These are phyloP conservation scores for Xylocampa areola DNA, from an alignment of 2,888 invertebrate species.

Conservation along the genomic window DNA sequence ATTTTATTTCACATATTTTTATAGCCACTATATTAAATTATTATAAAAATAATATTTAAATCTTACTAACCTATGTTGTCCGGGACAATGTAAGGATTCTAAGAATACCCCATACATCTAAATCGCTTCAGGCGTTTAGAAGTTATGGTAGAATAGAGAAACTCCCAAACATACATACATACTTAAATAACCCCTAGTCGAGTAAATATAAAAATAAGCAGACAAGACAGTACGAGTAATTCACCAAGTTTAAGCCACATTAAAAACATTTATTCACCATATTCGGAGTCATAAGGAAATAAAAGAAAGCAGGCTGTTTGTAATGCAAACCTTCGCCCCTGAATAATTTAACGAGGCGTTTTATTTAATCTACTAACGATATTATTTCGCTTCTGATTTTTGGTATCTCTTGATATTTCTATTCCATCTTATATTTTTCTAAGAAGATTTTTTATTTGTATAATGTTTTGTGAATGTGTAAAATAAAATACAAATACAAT, in stretches of 20 bases:
- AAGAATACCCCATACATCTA: too few species aligned
- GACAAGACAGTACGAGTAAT: neutral
- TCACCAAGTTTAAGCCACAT: neutral
- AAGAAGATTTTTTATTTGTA: neutral
- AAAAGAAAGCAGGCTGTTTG: conserved; percentile 49
- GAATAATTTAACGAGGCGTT: conserved; percentile 60
- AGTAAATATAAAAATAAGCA: neutral
- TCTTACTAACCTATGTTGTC: too few species aligned
- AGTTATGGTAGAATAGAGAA: too few species aligned
- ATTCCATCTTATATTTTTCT: neutral
- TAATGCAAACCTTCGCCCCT: conserved; percentile 54
- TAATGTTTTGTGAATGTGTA: too few species aligned
- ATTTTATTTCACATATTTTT: too few species aligned
- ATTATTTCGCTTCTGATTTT: conserved; percentile 41
- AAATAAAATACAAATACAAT: too few species aligned
- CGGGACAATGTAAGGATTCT: too few species aligned
- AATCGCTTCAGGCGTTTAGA: too few species aligned
- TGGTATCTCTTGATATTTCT: conserved; percentile 39
- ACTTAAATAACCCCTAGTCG: too few species aligned
- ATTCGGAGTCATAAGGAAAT: conserved; percentile 31
- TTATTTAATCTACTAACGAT: conserved; percentile 50
- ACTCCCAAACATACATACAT: too few species aligned
- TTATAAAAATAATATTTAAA: too few species aligned
- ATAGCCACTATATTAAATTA: too few species aligned
- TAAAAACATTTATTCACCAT: conserved; percentile 41